Percentiles rank a stretch among this genome's conserved stretches.
Conservation (phyloP, 92 coral and sea anemone species). For the Bergia sp. region DNA sequence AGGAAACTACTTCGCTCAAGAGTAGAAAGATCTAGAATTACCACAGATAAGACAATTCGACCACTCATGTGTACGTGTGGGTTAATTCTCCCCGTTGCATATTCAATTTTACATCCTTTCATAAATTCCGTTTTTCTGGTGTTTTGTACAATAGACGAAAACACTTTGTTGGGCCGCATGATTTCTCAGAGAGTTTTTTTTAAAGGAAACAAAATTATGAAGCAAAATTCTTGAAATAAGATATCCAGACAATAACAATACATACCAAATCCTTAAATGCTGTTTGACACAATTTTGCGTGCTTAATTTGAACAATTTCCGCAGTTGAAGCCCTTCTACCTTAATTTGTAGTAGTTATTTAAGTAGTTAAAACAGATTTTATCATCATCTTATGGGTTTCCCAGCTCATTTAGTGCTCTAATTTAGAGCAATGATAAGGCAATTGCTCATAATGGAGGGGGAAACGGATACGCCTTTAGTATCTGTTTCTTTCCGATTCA, state of each 20-base stretch:
- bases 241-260: neutral
- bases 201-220: neutral
- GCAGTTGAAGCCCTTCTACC: neutral
- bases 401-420: conserved; percentile 23
- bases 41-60: conserved; percentile 10
- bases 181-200: neutral
- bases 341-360: conserved; percentile 11
- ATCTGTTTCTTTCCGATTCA: conserved; percentile 29
- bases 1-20: conserved; percentile 12
- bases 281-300: neutral
- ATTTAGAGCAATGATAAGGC: conserved; percentile 14
- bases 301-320: conserved; percentile 33
- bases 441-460: conserved; percentile 32
- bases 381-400: conserved; percentile 18
- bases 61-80: neutral
- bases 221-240: too few relatives aligned
- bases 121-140: too few relatives aligned
- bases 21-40: neutral
- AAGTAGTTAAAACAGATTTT: conserved; percentile 37
- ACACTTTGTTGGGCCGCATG: too few relatives aligned
- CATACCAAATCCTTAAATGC: conserved; percentile 1
- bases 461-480: neutral
- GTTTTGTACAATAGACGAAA: too few relatives aligned
- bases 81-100: too few relatives aligned
- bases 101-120: neutral